Evolutionary conservation across 2,888 invertebrate species (phyloP), one percentile per base, ranked within the genome.

Genomic region (Germaria angustata): DNA sequence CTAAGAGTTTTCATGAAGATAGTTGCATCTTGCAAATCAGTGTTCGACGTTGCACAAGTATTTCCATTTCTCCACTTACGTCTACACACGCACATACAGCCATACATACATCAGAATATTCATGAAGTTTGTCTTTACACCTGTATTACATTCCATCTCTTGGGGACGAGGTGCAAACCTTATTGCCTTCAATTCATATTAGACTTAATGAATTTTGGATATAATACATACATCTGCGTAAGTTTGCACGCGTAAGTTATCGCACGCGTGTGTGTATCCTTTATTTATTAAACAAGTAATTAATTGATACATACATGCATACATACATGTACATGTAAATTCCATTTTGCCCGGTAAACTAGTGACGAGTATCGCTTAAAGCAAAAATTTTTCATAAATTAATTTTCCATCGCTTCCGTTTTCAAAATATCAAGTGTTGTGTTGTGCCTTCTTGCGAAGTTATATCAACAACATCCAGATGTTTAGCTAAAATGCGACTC

Each of bases 211-310:
- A 51, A 22, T 59, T 73, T 61, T 51, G 44, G 22, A 39, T 41
- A 32, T 15, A 41, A 73, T 34, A 11, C 34, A 13, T 49, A n/a
- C 5, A 9, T 15, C 3, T 15, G 8, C 13, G n/a, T 44, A 24
- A 6, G 5, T 46, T 24, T 7, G 17, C 20, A 17, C 20, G 63
- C 13, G 9, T 46, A 32, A 53, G 2, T 53, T 39, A 2, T 46
- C 7, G 36, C 15, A n/a, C n/a, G 39, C 22, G 55, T 57, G 41
- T 20, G 8, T 51, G 15, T 41, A 32, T 28, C 20, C 32, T 44
- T 57, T 46, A 75, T 68, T 73, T 73, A 73, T 59, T 69, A 63
- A 75, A 63, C 80, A 73, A 59, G 11, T 80, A 66, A 75, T 80
- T 75, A 63, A 61, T 55, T 69, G 53, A 80, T 63, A 68, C 41